Evolutionary conservation across 2,888 invertebrate species (phyloP).

Genomic region (Epinotia nisella): DNA sequence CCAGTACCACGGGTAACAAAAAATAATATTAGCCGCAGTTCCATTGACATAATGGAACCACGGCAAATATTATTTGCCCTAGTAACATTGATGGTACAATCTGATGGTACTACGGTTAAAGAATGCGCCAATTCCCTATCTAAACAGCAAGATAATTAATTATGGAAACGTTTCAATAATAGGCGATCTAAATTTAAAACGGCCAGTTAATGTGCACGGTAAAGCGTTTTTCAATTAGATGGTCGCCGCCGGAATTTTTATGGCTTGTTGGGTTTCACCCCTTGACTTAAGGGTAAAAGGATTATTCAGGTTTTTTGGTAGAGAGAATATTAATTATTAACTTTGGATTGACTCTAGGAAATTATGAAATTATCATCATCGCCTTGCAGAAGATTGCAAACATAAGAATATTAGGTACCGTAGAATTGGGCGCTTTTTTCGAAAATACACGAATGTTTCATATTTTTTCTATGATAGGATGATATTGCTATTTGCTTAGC

Average conservation of each 20-base stretch:
- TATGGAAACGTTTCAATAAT: conserved; percentile 38
- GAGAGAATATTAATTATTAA: conserved; percentile 25
- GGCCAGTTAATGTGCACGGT: conserved; percentile 43
- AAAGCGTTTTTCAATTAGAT: conserved; percentile 55
- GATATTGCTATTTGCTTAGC: no score
- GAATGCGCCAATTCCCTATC: conserved; percentile 5
- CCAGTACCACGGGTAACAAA: no score
- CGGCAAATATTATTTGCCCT: no score
- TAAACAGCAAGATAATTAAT: conserved; percentile 33
- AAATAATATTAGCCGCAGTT: no score
- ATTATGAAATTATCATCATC: neutral
- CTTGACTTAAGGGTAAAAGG: conserved; percentile 33
- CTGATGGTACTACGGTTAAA: no score
- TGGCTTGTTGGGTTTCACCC: conserved; percentile 56
- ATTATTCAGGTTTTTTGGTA: conserved; percentile 36
- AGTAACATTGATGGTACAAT: no score
- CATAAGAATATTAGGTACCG: no score
- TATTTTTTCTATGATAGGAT: no score
- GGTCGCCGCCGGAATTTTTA: conserved; percentile 56
- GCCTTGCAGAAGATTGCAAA: no score
- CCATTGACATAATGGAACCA: no score
- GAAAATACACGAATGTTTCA: no score
- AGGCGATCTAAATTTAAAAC: conserved; percentile 40
- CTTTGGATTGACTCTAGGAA: conserved; percentile 1
- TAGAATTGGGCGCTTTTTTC: no score